Base-by-base conservation (phyloP, 2,797 vertebrate species). In the Pantherophis vulpinus region DNA sequence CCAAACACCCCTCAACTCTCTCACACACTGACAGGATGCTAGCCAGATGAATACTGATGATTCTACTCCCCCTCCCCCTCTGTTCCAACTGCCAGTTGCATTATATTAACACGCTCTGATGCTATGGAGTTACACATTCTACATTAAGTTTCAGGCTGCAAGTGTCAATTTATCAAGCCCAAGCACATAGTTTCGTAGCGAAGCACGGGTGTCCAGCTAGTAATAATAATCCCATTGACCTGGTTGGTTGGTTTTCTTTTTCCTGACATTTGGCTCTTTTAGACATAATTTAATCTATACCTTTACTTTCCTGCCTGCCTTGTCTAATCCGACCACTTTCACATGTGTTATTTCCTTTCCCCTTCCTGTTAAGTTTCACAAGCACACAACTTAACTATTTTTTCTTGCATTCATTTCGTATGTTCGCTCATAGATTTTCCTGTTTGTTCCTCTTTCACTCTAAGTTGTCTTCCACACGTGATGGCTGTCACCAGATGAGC, bases 381-480 rank as follows among this genome's bases (percentile, higher is more conserved):
- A 32, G 6, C 66, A 6, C 1, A 32, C 66, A 18, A 70, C 29
- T 60, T 60, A 63, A 63, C 66, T 74, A 32, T 74, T 18, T 74
- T 51, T 32, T 32, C n/a, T 16, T 32, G 13, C n/a, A 32, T 74
- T 74, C 11, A 32, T 37, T 74, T 74, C n/a, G 0, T 18, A 74
- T 70, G 63, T 32, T 66, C n/a, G 2, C 18, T 70, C 5, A 16
- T 70, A 2, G 16, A 1, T 13, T 70, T 32, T 70, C 13, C 66
- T 16, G n/a, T 13, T n/a, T 32, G 29, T 18, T 74, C n/a, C 66
- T 70, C n/a, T 74, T 74, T 37, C n/a, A 32, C 16, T 70, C 63
- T n/a, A 70, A 18, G n/a, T 1, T 32, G 12, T n/a, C 66, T 16
- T 32, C n/a, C 5, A 70, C 27, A n/a, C 0, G 4, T 0, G 11